Conservation (phyloP, 1,140 invertebrate species). For the Drosophila repleta region DNA sequence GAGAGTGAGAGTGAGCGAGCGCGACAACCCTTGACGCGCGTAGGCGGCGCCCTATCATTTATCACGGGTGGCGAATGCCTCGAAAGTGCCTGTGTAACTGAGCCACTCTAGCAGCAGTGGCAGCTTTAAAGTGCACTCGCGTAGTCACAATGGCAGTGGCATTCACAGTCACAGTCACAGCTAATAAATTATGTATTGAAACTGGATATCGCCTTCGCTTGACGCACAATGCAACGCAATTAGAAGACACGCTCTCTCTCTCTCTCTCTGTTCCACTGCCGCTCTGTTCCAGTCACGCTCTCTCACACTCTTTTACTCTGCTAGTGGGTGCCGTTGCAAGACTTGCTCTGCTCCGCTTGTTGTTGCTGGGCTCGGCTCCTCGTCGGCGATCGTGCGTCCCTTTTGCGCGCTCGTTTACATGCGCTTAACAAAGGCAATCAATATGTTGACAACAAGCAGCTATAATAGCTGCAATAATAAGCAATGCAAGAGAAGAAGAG, state of each 20-base stretch:
- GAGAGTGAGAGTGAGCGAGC: not conserved
- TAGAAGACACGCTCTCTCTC: slow-evolving; percentile 24
- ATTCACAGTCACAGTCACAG: slow-evolving; percentile 50
- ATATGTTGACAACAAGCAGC: slow-evolving; percentile 72
- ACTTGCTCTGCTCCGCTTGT: no score
- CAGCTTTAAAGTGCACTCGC: slow-evolving; percentile 60
- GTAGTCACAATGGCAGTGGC: slow-evolving; percentile 37
- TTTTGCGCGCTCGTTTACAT: slow-evolving; percentile 47
- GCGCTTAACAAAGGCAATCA: slow-evolving; percentile 38
- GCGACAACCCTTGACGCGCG: slow-evolving; percentile 74
- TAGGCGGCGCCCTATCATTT: slow-evolving; percentile 77
- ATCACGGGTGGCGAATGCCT: slow-evolving; percentile 53
- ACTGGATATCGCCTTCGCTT: slow-evolving; percentile 57
- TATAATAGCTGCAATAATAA: slow-evolving; percentile 66
- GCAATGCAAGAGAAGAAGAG: slow-evolving; percentile 28
- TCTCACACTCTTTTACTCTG: no score
- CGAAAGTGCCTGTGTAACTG: slow-evolving; percentile 21
- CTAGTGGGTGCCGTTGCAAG: no score
- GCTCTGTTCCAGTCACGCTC: no score
- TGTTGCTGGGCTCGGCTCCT: slow-evolving; percentile 8
- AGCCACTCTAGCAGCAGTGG: not conserved
- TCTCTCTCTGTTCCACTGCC: not conserved
- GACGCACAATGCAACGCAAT: slow-evolving; percentile 70
- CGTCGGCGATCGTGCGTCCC: slow-evolving; percentile 11
- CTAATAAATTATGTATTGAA: slow-evolving; percentile 66